Evolutionary conservation across 2,797 vertebrate genomes (phyloP), one percentile per base, ranked within the genome.

Genomic region (Florisuga fusca): DNA sequence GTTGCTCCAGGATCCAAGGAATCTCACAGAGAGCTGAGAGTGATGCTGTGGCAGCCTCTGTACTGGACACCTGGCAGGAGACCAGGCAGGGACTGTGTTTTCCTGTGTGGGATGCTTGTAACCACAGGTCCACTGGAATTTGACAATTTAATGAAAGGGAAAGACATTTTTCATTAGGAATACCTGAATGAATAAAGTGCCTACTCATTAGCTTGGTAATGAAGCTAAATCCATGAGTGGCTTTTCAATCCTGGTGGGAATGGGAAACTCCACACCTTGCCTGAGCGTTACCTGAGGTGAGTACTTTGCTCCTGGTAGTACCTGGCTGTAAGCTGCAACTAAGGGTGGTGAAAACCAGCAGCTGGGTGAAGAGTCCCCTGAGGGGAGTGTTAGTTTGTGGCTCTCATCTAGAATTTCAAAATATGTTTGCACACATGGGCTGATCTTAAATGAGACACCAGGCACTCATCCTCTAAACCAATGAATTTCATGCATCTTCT

Each of bases 91-190:
- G 31, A 15, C 34, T 25, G 38, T n/a, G 34, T 3, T 61, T 58
- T 31, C 43, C 23, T 7, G 27, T 18, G 22, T 14, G 73, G 53
- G 53, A 38, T 76, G 43, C 74, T 26, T 59, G 54, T 84, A 63
- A 80, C 53, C 15, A 84, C 20, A 50, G 54, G 12, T 23, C 90
- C 31, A 25, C 58, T 80, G 45, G 45, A 58, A 80, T 80, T 43
- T 63, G 87, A 80, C 79, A 73, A 41, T 33, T 72, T 90, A 87
- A 77, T 45, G 79, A 80, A 84, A 43, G 55, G 50, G 34, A 67
- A 73, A 87, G 79, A 34, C 79, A 68, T 67, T 90, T 75, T 63
- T 92, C 87, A 87, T 84, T 76, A 76, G 64, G 50, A 72, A 76
- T 33, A 41, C 5, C 64, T 76, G 69, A 80, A 87, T 81, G 87